Evolutionary conservation across 1,140 invertebrate species (phyloP), one percentile per base, ranked within the genome.

Genomic region (Argopecten irradians): DNA sequence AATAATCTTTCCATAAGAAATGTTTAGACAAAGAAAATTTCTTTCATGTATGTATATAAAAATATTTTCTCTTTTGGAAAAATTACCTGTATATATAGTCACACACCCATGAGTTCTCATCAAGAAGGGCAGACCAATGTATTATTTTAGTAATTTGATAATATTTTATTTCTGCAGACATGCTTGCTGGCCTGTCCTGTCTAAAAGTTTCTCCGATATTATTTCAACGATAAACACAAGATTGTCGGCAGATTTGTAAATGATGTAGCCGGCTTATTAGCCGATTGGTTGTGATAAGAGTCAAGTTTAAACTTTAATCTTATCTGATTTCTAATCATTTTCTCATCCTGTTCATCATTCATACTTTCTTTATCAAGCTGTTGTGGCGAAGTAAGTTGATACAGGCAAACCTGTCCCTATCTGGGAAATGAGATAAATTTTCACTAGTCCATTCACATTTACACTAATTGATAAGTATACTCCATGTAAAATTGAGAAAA

Each of bases 221-320:
- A 71, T 71, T 71, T 71, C 55, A 71, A 3, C 55, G 55, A 71
- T 71, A 71, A 71, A 71, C 55, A 71, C 55, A 22, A 71, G 55
- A 71, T 71, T 71, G 55, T 71, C 55, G 55, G 22, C 22, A n/a
- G 55, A 71, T 71, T 71, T n/a, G 22, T 71, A 28, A 28, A 71
- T 28, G 22, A 71, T 71, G 55, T 71, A 71, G 22, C 55, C n/a
- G 22, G 55, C 55, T 71, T 71, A 71, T 71, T 71, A 71, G 55
- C n/a, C n/a, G 55, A 71, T 71, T 71, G 55, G 55, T 71, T 71
- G 55, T 71, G 55, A 71, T 71, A 71, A 71, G 55, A 22, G 11
- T 71, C 22, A 71, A 71, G 55, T 71, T 71, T n/a, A 71, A 71
- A 71, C 55, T 71, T n/a, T 71, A 71, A 71, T 71, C 55, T 71